Conservation (phyloP, 2,888 invertebrate genomes). For the Tinea trinotella region DNA sequence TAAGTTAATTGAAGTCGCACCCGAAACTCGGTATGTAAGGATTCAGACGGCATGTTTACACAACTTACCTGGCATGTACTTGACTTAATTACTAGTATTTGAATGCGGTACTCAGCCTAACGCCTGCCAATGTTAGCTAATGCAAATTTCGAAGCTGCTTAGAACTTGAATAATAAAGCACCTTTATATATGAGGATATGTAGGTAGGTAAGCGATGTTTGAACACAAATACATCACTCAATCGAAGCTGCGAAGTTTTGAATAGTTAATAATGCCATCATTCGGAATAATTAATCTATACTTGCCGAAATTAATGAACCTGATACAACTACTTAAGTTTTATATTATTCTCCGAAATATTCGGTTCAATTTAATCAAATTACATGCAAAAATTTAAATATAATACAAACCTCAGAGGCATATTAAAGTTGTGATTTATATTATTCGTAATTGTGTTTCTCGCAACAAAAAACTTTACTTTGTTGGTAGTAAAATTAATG, state of each 20-base stretch:
- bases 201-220: background rate
- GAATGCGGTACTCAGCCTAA: slow-evolving; percentile 44
- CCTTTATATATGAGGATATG: background rate
- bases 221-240: background rate
- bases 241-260: slow-evolving; percentile 1
- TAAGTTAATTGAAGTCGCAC: background rate
- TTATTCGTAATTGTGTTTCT: no score
- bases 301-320: no score
- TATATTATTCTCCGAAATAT: no score
- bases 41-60: background rate
- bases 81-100: slow-evolving; percentile 53
- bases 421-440: no score
- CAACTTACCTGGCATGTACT: slow-evolving; percentile 28
- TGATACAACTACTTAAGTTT: no score
- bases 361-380: no score
- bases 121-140: slow-evolving; percentile 34
- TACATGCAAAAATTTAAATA: no score
- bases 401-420: no score
- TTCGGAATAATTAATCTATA: no score
- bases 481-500: background rate
- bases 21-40: background rate
- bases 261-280: slow-evolving; percentile 1
- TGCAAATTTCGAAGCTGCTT: slow-evolving; percentile 42
- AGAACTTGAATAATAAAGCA: slow-evolving; percentile 9
- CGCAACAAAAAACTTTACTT: background rate